Percentiles rank a stretch among this genome's conserved stretches.
Conservation (phyloP, 2,888 invertebrate genomes). For the Harmothoe impar region DNA sequence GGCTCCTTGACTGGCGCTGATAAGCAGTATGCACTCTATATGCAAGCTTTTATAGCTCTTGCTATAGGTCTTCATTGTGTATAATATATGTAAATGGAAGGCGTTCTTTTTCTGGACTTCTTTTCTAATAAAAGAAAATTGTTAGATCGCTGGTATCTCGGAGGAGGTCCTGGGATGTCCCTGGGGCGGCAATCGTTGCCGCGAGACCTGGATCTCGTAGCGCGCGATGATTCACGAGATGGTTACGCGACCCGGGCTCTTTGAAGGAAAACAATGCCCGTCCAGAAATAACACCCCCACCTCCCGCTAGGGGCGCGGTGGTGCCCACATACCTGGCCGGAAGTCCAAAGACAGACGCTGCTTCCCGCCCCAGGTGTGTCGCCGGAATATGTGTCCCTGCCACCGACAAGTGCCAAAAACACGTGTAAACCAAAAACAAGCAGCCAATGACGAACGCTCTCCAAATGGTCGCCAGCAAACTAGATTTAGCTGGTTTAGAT, state of each 20-base stretch:
- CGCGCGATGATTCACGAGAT: slow-evolving; percentile 54
- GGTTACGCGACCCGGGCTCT: slow-evolving; percentile 16
- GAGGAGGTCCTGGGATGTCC: background rate
- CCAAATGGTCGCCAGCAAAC: no score
- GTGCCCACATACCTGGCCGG: background rate
- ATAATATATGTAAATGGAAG: no score
- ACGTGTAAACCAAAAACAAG: background rate
- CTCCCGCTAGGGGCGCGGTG: background rate
- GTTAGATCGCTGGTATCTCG: background rate
- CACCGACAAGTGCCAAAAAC: background rate
- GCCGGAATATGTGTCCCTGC: background rate
- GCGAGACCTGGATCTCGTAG: slow-evolving; percentile 39
- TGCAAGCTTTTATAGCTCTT: background rate
- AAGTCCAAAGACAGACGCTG: background rate
- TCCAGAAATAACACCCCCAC: background rate
- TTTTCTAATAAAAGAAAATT: no score
- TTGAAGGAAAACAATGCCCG: slow-evolving; percentile 3
- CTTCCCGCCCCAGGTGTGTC: background rate
- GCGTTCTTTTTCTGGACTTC: no score
- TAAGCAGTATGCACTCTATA: background rate
- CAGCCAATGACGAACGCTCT: no score
- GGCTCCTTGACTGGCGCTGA: background rate
- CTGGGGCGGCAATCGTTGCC: slow-evolving; percentile 2
- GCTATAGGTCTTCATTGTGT: background rate
- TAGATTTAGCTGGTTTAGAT: no score